Base-by-base conservation (phyloP, 2,113 vertebrate genomes). In the Hypomesus transpacificus region DNA sequence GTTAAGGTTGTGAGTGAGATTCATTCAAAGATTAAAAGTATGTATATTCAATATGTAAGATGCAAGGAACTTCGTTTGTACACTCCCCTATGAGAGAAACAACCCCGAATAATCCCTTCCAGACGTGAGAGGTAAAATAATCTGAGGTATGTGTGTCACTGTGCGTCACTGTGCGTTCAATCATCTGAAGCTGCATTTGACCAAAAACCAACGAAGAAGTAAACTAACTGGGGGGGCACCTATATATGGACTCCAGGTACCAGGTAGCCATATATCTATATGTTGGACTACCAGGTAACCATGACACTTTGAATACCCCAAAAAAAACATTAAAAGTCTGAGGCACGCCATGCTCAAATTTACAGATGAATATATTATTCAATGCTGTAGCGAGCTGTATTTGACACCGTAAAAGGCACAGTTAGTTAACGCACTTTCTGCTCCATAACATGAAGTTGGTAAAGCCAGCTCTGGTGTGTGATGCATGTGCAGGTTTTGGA, bases 51-150 rank as follows among this genome's bases (percentile, higher is more conserved):
- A 28, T 69, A 14, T 60, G 54, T 73, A 52, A 60, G 75, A 64
- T 14, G 69, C 28, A 71, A 74, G 61, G 26, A 31, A 28, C 59
- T 28, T n/a, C 20, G 22, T 70, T 21, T 70, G 68, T 65, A 62
- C 31, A 71, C 70, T 60, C 71, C 52, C 77, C 58, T 65, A 62
- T 75, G 64, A 34, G 65, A 78, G 67, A 77, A 21, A 1, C 59
- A 73, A 54, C 39, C 39, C 39, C 1, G 13, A 2, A 46, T 46
- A 56, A 69, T 78, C 68, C 77, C 84, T 85, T 86, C 63, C 78
- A 73, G 71, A 79, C 61, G 80, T 84, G 58, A 78, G 82, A 89
- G 85, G 86, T 88, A 84, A 84, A 77, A 85, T 71, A 85, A 80
- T 71, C 72, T 81, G 89, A 90, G 89, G 89, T 90, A 85, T 74